These are phyloP conservation scores for Perizoma affinitatum DNA, from an alignment of 2,888 invertebrate genomes.

Conservation along the genomic window DNA sequence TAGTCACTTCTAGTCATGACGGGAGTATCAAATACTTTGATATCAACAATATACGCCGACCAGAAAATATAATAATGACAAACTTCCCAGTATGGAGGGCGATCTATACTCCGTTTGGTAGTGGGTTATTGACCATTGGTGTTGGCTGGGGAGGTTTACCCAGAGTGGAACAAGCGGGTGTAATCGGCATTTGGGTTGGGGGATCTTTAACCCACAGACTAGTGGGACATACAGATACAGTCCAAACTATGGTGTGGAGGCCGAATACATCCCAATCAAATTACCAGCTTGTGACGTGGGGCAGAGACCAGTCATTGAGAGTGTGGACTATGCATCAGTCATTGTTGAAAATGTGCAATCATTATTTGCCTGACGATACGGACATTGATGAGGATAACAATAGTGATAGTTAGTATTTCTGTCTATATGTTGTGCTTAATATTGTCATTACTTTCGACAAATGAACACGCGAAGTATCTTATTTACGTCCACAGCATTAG, in stretches of 20 bases:
- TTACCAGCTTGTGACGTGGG: slow-evolving; percentile 97
- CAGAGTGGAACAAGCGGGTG: slow-evolving; percentile 90
- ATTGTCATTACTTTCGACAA: too few relatives aligned
- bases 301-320: slow-evolving; percentile 95
- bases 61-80: slow-evolving; percentile 93
- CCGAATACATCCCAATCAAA: slow-evolving; percentile 87
- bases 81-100: slow-evolving; percentile 97
- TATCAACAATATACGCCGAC: slow-evolving; percentile 91
- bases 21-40: slow-evolving; percentile 98
- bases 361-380: slow-evolving; percentile 86
- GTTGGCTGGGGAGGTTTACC: slow-evolving; percentile 92
- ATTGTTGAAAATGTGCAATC: slow-evolving; percentile 90
- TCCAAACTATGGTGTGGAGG: slow-evolving; percentile 97
- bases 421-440: neutral
- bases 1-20: slow-evolving; percentile 97
- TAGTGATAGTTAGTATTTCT: slow-evolving; percentile 68
- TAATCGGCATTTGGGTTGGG: slow-evolving; percentile 81
- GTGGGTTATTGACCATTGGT: slow-evolving; percentile 95
- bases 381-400: slow-evolving; percentile 82
- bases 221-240: slow-evolving; percentile 97
- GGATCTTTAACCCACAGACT: slow-evolving; percentile 93
- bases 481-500: too few relatives aligned
- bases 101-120: slow-evolving; percentile 96
- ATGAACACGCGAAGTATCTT: too few relatives aligned
- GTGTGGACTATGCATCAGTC: slow-evolving; percentile 95